Conservation (phyloP, 2,888 invertebrate genomes). For the Gasteruption jaculator region DNA sequence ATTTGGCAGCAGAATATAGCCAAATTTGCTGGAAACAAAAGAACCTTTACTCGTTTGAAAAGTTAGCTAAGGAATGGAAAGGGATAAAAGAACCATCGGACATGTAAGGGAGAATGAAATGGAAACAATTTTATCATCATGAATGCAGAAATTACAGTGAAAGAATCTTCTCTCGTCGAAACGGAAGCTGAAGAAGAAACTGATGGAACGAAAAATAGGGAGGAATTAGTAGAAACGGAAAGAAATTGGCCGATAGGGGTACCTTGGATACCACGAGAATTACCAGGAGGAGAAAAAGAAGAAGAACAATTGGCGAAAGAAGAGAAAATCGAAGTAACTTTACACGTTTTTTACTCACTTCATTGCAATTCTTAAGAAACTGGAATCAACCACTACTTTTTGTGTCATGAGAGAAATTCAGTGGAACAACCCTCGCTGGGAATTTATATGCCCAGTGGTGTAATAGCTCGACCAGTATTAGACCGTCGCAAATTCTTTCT, state of each 20-base stretch:
- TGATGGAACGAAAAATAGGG: constrained; percentile 14
- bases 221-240: constrained; percentile 5
- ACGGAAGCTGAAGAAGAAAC: background rate
- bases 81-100: too few relatives aligned
- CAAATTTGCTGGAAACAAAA: too few relatives aligned
- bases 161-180: constrained; percentile 5
- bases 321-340: constrained; percentile 25
- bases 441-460: too few relatives aligned
- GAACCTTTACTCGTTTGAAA: too few relatives aligned
- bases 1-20: too few relatives aligned
- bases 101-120: background rate
- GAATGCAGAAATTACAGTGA: too few relatives aligned
- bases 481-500: too few relatives aligned
- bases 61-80: too few relatives aligned
- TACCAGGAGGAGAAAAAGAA: constrained; percentile 16
- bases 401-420: too few relatives aligned
- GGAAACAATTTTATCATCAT: too few relatives aligned
- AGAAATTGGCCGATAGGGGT: constrained; percentile 30
- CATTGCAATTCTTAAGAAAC: constrained; percentile 3
- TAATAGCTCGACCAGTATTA: too few relatives aligned
- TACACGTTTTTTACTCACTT: constrained; percentile 9
- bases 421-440: too few relatives aligned
- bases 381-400: background rate
- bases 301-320: constrained; percentile 5
- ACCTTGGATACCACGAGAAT: constrained; percentile 26